Evolutionary conservation across 2,888 invertebrate species (phyloP), one percentile per base, ranked within the genome.

Genomic region (Patella caerulea): DNA sequence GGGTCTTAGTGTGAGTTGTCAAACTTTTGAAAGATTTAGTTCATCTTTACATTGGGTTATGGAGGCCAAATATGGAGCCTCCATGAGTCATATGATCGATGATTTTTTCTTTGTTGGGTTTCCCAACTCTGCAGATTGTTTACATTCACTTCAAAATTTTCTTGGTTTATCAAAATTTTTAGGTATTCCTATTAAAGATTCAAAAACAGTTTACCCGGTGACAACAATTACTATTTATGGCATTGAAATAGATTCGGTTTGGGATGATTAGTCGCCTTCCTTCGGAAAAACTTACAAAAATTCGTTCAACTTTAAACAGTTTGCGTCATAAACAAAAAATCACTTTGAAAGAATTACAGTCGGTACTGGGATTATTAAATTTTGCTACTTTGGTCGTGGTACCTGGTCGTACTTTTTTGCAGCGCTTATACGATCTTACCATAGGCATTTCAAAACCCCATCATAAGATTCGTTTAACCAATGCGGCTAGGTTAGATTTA

Each of bases 371-470:
- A 29, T 29, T 29, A 29, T 29, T 29, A 29, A 29, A 29, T 29
- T 29, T 29, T 29, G 29, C 29, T 29, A 29, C 29, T 29, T 29
- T 29, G 29, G 29, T 29, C 29, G 29, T 29, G 29, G 29, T 29
- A 29, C 29, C 29, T 29, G 29, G 29, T 29, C 29, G 29, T 29
- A 29, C 29, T 2, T 29, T 29, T 29, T 29, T 29, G 29, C 59
- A 78, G 3, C 65, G 80, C 3, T 53, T 82, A 7, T 72, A 73
- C 77, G 75, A 82, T 75, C 34, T 80, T 15, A 80, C 79, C 14
- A n/a, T 70, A 15, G 78, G 76, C 17, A 52, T 73, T 73, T n/a
- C 17, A 7, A 7, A 34, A 15, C 73, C 45, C 45, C 45, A 15
- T 11, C 73, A 73, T 52, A n/a, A 17, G 17, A 5, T 34, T n/a